A percentile compares a stretch with the other conserved stretches of the same genome.
Evolutionary conservation across 2,113 vertebrate species (phyloP).

Genomic region (Okapia johnstoni): DNA sequence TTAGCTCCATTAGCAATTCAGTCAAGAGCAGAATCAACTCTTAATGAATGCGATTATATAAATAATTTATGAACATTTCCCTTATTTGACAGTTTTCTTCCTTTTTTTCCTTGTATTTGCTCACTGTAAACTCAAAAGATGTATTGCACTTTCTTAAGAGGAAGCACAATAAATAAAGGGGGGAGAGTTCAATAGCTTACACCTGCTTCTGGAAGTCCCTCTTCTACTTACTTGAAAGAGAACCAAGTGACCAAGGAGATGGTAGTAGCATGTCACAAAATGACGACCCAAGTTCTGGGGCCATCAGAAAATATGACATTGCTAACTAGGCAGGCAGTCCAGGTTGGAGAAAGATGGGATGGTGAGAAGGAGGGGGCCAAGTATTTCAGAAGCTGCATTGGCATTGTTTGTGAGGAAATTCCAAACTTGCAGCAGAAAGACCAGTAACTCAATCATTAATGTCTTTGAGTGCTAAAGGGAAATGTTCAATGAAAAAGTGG

Average conservation of each 20-base stretch:
- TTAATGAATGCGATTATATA: not conserved
- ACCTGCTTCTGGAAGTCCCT: not conserved
- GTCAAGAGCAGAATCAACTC: not conserved
- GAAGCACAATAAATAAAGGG: not conserved
- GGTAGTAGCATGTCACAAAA: not conserved
- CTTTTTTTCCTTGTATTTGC: not conserved
- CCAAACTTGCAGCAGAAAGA: not conserved
- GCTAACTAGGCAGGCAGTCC: not conserved
- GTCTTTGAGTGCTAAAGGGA: not conserved
- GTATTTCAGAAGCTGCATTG: not conserved
- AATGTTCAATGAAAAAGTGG: not conserved
- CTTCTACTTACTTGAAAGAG: not conserved
- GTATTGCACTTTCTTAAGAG: not conserved
- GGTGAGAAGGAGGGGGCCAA: not conserved
- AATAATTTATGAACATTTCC: constrained; percentile 2
- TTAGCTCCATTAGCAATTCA: not conserved
- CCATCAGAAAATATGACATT: not conserved
- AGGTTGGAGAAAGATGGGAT: not conserved
- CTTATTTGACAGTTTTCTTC: not conserved
- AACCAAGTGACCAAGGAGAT: not conserved
- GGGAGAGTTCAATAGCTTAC: not conserved
- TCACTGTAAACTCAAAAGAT: not conserved
- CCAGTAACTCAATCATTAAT: no score
- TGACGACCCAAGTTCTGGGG: not conserved
- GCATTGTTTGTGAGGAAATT: not conserved